A percentile compares a stretch with the other conserved stretches of the same genome.
Conservation (phyloP, 1,140 invertebrate species). For the Lepidurus couesii region DNA sequence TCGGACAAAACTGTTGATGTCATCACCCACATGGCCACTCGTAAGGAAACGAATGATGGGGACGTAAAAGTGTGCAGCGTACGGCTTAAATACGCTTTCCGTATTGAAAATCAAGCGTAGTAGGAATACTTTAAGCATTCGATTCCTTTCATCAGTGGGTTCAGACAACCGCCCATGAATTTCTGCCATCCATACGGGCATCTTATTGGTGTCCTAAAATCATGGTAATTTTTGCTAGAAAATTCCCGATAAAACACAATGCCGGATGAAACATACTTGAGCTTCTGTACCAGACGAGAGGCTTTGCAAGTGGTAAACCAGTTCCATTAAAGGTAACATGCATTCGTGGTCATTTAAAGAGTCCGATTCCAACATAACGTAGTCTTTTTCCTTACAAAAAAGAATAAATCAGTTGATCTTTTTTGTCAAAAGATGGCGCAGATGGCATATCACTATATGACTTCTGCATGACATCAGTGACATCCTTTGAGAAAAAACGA, state of each 20-base stretch:
- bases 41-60: neutral
- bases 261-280: neutral
- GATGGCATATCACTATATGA: too few species aligned
- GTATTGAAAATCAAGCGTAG: constrained; percentile 9
- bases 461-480: too few species aligned
- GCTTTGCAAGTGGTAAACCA: constrained; percentile 8
- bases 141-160: neutral
- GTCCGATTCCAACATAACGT: constrained; percentile 22
- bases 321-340: constrained; percentile 25
- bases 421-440: too few species aligned
- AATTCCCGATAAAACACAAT: neutral
- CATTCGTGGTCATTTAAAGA: constrained; percentile 26
- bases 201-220: neutral
- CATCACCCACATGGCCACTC: neutral
- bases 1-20: neutral
- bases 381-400: constrained; percentile 19
- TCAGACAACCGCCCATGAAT: neutral
- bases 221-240: too few species aligned
- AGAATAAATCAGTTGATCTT: neutral
- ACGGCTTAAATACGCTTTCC: neutral
- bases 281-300: neutral
- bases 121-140: neutral
- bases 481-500: too few species aligned
- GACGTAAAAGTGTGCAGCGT: neutral
- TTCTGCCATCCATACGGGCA: neutral